A percentile compares a stretch with the other conserved stretches of the same genome.
These are phyloP conservation scores for Oreochromis aureus DNA, from an alignment of 2,113 vertebrate species.

Conservation along the genomic window DNA sequence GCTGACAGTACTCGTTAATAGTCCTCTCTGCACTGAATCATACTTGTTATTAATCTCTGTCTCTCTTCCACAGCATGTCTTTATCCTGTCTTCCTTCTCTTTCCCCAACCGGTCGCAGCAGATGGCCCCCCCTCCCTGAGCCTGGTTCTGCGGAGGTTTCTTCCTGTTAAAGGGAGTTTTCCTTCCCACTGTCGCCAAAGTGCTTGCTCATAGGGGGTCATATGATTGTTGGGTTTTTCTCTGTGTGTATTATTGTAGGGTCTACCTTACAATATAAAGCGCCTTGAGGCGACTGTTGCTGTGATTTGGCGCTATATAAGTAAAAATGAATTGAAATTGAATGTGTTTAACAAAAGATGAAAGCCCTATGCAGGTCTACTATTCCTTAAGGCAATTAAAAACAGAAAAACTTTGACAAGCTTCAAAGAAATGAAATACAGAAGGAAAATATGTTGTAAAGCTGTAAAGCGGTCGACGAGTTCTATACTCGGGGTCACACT, in stretches of 20 bases:
- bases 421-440: not conserved
- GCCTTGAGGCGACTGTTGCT: too few species aligned
- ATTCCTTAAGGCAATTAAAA: not conserved
- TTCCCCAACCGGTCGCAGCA: too few species aligned
- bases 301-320: accelerated
- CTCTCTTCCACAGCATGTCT: too few species aligned
- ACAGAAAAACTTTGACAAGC: not conserved
- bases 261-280: too few species aligned
- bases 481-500: not conserved
- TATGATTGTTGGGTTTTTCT: too few species aligned
- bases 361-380: not conserved
- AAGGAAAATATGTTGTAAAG: not conserved
- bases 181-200: too few species aligned
- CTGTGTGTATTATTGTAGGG: too few species aligned
- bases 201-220: too few species aligned
- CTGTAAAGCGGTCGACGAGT: not conserved
- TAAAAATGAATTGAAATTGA: not conserved
- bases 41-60: accelerated
- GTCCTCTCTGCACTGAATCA: accelerated
- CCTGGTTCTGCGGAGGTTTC: too few species aligned
- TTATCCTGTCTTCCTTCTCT: too few species aligned
- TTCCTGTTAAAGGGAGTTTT: too few species aligned
- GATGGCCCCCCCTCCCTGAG: too few species aligned
- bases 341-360: not conserved
- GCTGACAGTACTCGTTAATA: accelerated